Base-by-base conservation (phyloP, 2,888 invertebrate genomes). In the Thymelicus lineola region DNA sequence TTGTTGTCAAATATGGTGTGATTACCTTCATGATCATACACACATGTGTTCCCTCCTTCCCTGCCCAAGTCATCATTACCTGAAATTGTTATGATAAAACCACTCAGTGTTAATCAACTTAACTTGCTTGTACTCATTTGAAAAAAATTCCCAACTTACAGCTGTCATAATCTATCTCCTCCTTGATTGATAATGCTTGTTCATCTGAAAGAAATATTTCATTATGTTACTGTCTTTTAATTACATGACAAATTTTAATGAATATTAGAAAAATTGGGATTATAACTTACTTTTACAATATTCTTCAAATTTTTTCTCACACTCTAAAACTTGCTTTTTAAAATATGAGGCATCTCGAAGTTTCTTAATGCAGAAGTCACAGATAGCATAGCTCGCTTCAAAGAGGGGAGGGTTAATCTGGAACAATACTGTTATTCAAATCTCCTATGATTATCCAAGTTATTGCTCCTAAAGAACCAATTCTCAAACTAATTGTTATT, bases 291-390 rank as follows among this genome's bases (percentile, higher is more conserved):
- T 76, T 66, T 74, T 75, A 46, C 75, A 77, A 15, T 77, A 76
- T 48, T 79, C 72, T 14, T 71, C 69, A 68, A 80, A 79, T 55
- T 74, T 78, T 4, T 61, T 50, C 57, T 81, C 80, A 38, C 77
- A 77, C 7, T 67, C 67, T 10, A 74, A 14, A 5, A 81, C 76
- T 65, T 77, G 74, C 7, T 72, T 71, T 60, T 78, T 81, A 68
- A 81, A 81, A 17, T 46, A 20, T 2, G 65, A 45, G 0, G 79
- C 77, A 9, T 75, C 73, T 17, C 74, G 63, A 12, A 81, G 71
- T 10, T 68, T 69, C 0, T 7, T 7, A 9, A 80, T 74, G 67
- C 81, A 81, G 0, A 20, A 14, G 7, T 79, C 77, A 63, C 81
- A 81, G 46, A 81, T 79, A 35, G 74, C 71, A 14, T 72, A 68